Percentiles rank a stretch among this genome's conserved stretches.
Conservation (phyloP, 2,888 invertebrate genomes). For the Epirrhoe tristata region DNA sequence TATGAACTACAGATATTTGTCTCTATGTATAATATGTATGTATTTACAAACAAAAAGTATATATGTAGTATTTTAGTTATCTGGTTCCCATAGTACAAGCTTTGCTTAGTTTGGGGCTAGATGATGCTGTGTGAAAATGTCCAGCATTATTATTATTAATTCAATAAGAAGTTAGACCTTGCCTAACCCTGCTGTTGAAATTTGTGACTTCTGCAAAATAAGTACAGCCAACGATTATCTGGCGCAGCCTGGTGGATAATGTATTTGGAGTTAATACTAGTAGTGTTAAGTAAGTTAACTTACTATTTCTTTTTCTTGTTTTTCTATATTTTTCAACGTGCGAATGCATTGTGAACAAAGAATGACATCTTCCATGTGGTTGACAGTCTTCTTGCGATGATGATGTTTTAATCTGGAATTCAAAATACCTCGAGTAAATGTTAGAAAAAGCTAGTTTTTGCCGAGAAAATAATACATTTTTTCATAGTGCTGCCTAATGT, state of each 20-base stretch:
- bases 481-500: not conserved
- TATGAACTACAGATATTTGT: too few relatives aligned
- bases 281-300: conserved; percentile 47
- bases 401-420: conserved; percentile 72
- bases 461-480: not conserved
- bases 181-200: not conserved
- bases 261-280: not conserved
- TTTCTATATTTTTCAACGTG: conserved; percentile 71
- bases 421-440: not conserved
- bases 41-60: too few relatives aligned
- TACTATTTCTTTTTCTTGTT: conserved; percentile 78
- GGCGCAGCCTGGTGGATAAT: not conserved
- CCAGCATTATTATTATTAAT: too few relatives aligned
- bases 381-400: conserved; percentile 78
- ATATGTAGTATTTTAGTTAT: too few relatives aligned
- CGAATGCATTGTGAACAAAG: conserved; percentile 76
- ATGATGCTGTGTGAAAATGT: too few relatives aligned
- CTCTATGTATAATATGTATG: too few relatives aligned
- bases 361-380: conserved; percentile 78
- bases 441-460: not conserved
- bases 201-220: not conserved
- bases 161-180: not conserved
- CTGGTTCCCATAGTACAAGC: too few relatives aligned
- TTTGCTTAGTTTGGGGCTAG: too few relatives aligned
- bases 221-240: not conserved